Evolutionary conservation across 2,113 vertebrate species (phyloP).

Genomic region (Xiphophorus couchianus): DNA sequence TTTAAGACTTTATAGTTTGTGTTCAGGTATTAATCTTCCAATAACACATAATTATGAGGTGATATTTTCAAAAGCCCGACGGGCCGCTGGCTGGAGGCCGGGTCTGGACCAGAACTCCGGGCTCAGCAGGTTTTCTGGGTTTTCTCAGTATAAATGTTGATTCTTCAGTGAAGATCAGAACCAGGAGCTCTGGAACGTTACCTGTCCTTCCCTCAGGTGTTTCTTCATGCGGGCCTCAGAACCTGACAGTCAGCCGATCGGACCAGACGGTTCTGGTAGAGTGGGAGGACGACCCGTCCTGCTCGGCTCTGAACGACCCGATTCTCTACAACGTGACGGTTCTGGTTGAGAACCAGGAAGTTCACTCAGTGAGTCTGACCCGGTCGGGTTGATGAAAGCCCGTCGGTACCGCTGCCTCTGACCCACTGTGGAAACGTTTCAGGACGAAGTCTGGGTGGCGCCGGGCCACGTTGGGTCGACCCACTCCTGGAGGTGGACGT

Average conservation of each 20-base stretch:
- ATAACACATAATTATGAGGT: too few relatives aligned
- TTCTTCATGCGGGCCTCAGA: conserved; percentile 45
- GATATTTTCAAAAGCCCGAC: too few relatives aligned
- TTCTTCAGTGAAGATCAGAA: neutral
- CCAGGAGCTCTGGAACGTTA: neutral
- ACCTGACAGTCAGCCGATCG: conserved; percentile 9
- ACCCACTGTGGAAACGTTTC: conserved; percentile 11
- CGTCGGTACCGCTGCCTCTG: neutral
- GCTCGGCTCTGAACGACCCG: neutral
- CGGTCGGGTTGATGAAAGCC: too few relatives aligned
- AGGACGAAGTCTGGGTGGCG: conserved; percentile 54
- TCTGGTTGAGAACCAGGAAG: conserved; percentile 42
- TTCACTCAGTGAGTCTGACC: conserved; percentile 30
- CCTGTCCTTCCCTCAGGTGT: conserved; percentile 12
- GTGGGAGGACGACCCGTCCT: conserved; percentile 62
- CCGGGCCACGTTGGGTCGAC: conserved; percentile 15
- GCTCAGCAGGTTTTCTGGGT: too few relatives aligned
- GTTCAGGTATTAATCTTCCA: too few relatives aligned
- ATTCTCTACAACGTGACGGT: conserved; percentile 64
- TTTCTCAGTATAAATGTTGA: neutral
- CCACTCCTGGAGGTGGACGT: conserved; percentile 71
- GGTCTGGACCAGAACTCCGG: too few relatives aligned
- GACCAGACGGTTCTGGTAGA: conserved; percentile 40
- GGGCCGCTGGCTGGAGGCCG: too few relatives aligned
- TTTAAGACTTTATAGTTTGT: too few relatives aligned